Evolutionary conservation across 2,888 invertebrate species (phyloP).

Genomic region (Tineola bisselliella): DNA sequence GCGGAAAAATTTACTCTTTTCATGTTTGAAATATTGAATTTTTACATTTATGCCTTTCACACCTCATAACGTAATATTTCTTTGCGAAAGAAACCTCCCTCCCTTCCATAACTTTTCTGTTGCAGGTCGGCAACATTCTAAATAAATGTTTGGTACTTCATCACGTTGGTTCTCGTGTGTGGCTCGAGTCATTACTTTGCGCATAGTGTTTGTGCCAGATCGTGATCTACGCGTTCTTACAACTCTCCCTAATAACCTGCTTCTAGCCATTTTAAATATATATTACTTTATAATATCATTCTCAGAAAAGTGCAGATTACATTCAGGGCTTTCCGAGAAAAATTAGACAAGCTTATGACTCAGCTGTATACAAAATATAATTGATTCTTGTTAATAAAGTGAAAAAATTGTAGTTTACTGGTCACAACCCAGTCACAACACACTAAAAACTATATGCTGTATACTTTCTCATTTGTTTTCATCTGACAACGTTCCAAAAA

Average conservation of each 20-base stretch:
- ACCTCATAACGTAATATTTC: conserved; percentile 68
- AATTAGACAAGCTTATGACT: too few relatives aligned
- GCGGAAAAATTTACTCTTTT: conserved; percentile 47
- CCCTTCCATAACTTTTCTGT: conserved; percentile 51
- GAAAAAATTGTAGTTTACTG: too few relatives aligned
- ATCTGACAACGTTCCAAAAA: too few relatives aligned
- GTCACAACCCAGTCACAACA: too few relatives aligned
- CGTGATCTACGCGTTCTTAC: conserved; percentile 4
- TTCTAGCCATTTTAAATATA: not conserved
- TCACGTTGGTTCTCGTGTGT: conserved; percentile 38
- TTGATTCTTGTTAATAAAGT: too few relatives aligned
- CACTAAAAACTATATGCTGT: too few relatives aligned
- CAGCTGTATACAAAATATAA: too few relatives aligned
- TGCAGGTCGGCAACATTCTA: conserved; percentile 54
- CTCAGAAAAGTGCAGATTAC: too few relatives aligned
- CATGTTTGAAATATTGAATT: conserved; percentile 59
- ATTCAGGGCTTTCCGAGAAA: too few relatives aligned
- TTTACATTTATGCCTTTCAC: conserved; percentile 67
- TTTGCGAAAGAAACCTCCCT: conserved; percentile 40
- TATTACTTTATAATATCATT: not conserved
- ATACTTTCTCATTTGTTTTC: too few relatives aligned
- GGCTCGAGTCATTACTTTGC: conserved; percentile 17
- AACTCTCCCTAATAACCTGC: not conserved
- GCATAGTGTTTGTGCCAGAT: not conserved
- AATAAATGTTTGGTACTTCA: conserved; percentile 65